Percentiles rank a stretch among this genome's conserved stretches.
Conservation (phyloP, 1,140 invertebrate species). For the Lepeophtheirus salmonis region DNA sequence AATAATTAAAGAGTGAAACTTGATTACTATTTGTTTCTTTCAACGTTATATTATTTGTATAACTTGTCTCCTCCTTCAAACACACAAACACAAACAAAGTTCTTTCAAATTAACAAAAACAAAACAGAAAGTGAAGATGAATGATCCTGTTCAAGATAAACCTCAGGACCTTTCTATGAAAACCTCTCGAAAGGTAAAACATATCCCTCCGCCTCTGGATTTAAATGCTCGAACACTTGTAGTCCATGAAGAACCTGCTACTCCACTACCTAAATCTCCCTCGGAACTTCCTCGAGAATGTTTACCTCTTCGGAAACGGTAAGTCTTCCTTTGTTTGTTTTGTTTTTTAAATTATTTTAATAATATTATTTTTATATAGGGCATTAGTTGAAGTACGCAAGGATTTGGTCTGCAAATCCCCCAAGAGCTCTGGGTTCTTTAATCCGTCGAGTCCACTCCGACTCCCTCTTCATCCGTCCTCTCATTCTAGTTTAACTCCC, state of each 20-base stretch:
- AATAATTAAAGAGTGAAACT: no score
- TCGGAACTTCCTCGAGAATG: slow-evolving; percentile 22
- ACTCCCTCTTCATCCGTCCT: background rate
- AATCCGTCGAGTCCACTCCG: background rate
- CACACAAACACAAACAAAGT: no score
- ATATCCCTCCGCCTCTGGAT: slow-evolving; percentile 24
- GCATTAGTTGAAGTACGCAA: background rate
- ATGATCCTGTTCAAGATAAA: slow-evolving; percentile 15
- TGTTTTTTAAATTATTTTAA: background rate
- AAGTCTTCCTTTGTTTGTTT: background rate
- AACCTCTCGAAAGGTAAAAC: slow-evolving; percentile 13
- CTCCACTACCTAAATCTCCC: slow-evolving; percentile 20
- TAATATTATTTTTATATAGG: slow-evolving; percentile 4
- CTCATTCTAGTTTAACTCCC: background rate
- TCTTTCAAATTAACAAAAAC: no score
- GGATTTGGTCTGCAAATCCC: slow-evolving; percentile 7
- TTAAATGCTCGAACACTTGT: slow-evolving; percentile 23
- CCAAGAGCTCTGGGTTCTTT: slow-evolving; percentile 10
- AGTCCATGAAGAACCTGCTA: background rate
- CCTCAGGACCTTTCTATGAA: slow-evolving; percentile 16
- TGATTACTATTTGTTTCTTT: no score
- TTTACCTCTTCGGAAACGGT: slow-evolving; percentile 24
- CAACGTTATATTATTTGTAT: no score
- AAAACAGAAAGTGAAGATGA: background rate
- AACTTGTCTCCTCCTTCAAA: no score